These are phyloP conservation scores for Dolichallabes microphthalmus DNA, from an alignment of 2,113 vertebrate genomes.

Conservation along the genomic window DNA sequence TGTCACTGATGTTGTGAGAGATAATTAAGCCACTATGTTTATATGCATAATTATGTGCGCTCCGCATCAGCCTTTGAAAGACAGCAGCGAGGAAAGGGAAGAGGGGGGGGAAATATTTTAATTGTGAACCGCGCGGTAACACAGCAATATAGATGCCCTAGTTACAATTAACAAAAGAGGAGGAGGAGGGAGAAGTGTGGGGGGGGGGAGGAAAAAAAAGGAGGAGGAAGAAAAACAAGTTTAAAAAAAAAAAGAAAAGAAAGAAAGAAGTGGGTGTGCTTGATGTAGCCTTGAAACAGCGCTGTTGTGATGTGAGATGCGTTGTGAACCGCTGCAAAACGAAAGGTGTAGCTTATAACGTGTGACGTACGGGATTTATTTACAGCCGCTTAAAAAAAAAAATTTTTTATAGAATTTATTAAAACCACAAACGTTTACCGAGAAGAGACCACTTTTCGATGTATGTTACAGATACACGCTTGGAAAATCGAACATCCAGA, in stretches of 20 bases:
- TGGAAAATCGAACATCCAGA: constrained; percentile 42
- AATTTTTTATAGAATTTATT: too few relatives aligned
- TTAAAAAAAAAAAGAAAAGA: constrained; percentile 54
- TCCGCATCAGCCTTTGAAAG: constrained; percentile 89
- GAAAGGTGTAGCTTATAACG: constrained; percentile 62
- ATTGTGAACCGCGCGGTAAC: constrained; percentile 76
- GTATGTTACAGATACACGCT: constrained; percentile 45
- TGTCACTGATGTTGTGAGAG: constrained; percentile 99
- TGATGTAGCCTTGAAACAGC: constrained; percentile 64
- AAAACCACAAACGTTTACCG: constrained; percentile 72
- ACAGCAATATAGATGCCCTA: constrained; percentile 79
- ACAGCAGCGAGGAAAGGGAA: constrained; percentile 70
- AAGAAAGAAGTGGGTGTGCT: constrained; percentile 61
- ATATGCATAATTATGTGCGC: constrained; percentile 99
- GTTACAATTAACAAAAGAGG: constrained; percentile 78
- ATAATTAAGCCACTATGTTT: constrained; percentile 99
- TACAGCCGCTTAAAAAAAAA: too few relatives aligned
- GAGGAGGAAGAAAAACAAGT: constrained; percentile 53
- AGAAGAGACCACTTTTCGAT: constrained; percentile 60
- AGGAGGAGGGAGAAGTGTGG: constrained; percentile 40
- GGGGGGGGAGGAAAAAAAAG: background rate
- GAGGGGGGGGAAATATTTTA: constrained; percentile 68
- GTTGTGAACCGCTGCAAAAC: constrained; percentile 37
- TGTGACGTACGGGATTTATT: constrained; percentile 63
- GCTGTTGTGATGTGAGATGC: constrained; percentile 61